phyloP scores from a whole-genome alignment of 2,797 vertebrate genomes.

The Mallotus villosus region DNA sequence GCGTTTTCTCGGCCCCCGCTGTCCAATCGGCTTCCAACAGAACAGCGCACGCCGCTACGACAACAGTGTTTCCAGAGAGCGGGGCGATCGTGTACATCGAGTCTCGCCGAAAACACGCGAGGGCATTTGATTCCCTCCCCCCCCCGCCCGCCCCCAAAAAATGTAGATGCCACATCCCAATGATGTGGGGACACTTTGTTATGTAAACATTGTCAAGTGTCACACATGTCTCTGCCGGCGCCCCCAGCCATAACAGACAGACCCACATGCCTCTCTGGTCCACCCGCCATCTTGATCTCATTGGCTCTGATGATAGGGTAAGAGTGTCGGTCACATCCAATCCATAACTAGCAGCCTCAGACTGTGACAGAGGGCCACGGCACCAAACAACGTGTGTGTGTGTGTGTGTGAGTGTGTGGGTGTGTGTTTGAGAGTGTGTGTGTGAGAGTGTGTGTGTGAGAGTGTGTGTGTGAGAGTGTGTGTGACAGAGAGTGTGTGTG shows the following conservation, averaged over 20 bases:
- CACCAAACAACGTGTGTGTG: slow-evolving; percentile 25
- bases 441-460: neutral
- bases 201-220: slow-evolving; percentile 69
- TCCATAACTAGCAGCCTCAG: slow-evolving; percentile 46
- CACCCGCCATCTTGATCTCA: slow-evolving; percentile 64
- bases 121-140: slow-evolving; percentile 30
- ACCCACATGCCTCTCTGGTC: slow-evolving; percentile 49
- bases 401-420: neutral
- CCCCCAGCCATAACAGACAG: slow-evolving; percentile 64
- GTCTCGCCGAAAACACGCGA: slow-evolving; percentile 16
- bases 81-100: slow-evolving; percentile 42
- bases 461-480: slow-evolving; percentile 1
- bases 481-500: neutral
- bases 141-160: slow-evolving; percentile 37
- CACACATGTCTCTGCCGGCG: slow-evolving; percentile 51
- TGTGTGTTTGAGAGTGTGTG: neutral
- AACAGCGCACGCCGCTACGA: no score
- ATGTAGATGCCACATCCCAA: slow-evolving; percentile 45
- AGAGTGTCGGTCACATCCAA: slow-evolving; percentile 56
- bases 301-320: slow-evolving; percentile 54
- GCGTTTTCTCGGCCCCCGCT: no score
- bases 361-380: slow-evolving; percentile 33
- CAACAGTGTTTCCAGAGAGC: slow-evolving; percentile 39
- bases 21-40: no score
- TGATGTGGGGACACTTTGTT: slow-evolving; percentile 61